phyloP scores from a whole-genome alignment of 2,113 vertebrate species.

The Barbus barbus region DNA sequence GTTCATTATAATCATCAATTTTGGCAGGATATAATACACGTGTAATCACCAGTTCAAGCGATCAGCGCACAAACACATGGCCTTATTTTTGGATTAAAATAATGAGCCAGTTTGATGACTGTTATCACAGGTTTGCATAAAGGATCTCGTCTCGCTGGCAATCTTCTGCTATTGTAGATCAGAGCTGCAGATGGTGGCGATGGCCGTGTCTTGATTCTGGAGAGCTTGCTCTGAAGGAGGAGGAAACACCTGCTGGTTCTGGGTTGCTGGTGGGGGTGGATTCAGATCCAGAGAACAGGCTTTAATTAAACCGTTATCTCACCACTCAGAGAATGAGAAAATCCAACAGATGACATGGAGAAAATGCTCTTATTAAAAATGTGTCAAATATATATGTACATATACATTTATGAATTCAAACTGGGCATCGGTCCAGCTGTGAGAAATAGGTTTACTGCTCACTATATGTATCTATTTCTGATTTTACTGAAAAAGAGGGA shows the following conservation, averaged over 20 bases:
- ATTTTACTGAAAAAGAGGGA: not conserved
- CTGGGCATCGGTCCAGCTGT: not conserved
- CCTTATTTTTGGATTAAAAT: not conserved
- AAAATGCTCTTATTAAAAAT: constrained; percentile 1
- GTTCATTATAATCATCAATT: not conserved
- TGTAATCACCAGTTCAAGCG: not conserved
- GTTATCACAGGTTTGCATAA: not conserved
- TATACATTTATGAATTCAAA: not conserved
- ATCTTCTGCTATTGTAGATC: constrained; percentile 26
- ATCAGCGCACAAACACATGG: not conserved
- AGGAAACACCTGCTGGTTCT: constrained; percentile 50
- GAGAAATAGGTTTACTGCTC: not conserved
- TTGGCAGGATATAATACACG: not conserved
- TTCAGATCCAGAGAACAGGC: constrained; percentile 32
- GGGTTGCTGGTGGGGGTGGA: constrained; percentile 20
- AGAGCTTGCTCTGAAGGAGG: constrained; percentile 34
- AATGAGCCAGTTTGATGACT: not conserved
- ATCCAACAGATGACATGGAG: not conserved
- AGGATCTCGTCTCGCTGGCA: constrained; percentile 4
- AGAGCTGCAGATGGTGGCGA: constrained; percentile 40
- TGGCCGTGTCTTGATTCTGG: constrained; percentile 19
- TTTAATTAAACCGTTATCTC: constrained; percentile 52
- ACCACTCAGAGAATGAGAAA: constrained; percentile 1
- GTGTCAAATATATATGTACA: not conserved
- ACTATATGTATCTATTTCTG: not conserved